Evolutionary conservation across 1,140 invertebrate species (phyloP).

Genomic region (Euschistus heros): DNA sequence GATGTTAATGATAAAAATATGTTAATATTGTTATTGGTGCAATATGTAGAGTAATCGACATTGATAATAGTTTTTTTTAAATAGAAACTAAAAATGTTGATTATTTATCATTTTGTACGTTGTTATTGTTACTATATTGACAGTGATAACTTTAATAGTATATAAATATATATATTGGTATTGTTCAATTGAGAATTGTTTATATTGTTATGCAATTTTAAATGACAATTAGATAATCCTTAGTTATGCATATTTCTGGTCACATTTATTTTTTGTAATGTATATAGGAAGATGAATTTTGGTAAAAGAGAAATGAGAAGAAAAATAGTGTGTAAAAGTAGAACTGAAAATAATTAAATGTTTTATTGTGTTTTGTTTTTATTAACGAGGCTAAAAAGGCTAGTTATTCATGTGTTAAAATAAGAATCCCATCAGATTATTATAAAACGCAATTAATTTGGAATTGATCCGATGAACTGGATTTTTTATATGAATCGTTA

Average conservation of each 20-base stretch:
- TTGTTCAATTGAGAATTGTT: background rate
- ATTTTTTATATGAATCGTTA: constrained; percentile 2
- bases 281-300: constrained; percentile 5
- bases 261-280: constrained; percentile 11
- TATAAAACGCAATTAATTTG: background rate
- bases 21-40: background rate
- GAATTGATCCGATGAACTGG: background rate
- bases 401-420: constrained; percentile 1
- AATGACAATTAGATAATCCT: background rate
- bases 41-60: constrained; percentile 1
- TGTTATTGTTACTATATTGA: background rate
- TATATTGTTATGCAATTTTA: constrained; percentile 5
- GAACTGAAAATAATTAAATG: background rate
- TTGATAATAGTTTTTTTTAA: background rate
- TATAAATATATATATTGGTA: constrained; percentile 5
- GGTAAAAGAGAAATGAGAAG: background rate
- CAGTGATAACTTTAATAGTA: constrained; percentile 8
- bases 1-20: background rate
- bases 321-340: background rate
- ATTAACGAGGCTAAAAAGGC: background rate
- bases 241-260: background rate
- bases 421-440: background rate
- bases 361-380: background rate
- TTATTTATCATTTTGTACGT: constrained; percentile 10
- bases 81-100: background rate